These are phyloP conservation scores for Allygus modestus DNA, from an alignment of 2,888 invertebrate species.

Conservation along the genomic window DNA sequence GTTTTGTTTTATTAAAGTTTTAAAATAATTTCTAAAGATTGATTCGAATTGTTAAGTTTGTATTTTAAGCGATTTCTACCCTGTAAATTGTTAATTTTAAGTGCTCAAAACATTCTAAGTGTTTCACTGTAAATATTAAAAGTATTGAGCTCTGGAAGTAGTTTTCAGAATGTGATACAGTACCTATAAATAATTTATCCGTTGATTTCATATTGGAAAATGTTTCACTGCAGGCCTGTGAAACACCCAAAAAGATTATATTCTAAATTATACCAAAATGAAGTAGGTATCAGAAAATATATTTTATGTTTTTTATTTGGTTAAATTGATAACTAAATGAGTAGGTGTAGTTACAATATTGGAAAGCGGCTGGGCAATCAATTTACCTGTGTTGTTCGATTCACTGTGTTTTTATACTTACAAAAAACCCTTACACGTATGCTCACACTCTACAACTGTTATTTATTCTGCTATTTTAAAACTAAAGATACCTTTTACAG, in stretches of 20 bases:
- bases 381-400: neutral
- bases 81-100: slow-evolving; percentile 52
- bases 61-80: slow-evolving; percentile 12
- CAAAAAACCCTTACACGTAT: no score
- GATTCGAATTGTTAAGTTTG: slow-evolving; percentile 23
- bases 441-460: no score
- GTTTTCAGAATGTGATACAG: slow-evolving; percentile 18
- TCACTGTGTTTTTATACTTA: no score
- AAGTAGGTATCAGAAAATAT: neutral
- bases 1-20: slow-evolving; percentile 23
- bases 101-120: slow-evolving; percentile 66
- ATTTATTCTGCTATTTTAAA: no score
- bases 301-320: neutral
- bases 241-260: neutral
- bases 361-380: neutral
- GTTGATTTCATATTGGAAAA: neutral
- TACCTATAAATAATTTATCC: neutral
- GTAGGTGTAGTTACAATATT: neutral
- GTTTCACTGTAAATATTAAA: slow-evolving; percentile 65
- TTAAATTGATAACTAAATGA: neutral
- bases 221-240: slow-evolving; percentile 6
- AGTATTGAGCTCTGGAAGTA: slow-evolving; percentile 49
- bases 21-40: neutral
- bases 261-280: neutral
- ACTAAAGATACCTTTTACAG: no score